Conservation (phyloP, 2,113 vertebrate species). For the Amblyopsis rosae region DNA sequence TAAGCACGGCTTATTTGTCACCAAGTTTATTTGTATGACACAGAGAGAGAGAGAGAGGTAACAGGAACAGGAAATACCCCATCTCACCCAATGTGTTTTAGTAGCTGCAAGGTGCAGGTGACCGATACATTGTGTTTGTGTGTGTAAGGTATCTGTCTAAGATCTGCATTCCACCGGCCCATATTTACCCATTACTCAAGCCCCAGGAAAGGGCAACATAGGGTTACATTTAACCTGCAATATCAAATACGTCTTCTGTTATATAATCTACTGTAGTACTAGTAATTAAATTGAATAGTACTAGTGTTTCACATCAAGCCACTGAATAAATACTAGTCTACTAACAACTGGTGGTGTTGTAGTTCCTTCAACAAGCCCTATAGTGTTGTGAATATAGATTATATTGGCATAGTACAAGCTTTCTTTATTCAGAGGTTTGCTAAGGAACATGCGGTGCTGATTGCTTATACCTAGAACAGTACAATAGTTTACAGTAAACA, state of each 20-base stretch:
- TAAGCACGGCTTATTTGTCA: slow-evolving; percentile 3
- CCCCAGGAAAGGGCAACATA: slow-evolving; percentile 21
- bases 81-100: slow-evolving; percentile 17
- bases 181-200: slow-evolving; percentile 24
- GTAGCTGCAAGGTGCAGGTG: slow-evolving; percentile 37
- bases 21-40: slow-evolving; percentile 26
- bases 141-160: slow-evolving; percentile 27
- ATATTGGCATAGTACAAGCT: too few relatives aligned
- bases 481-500: too few relatives aligned
- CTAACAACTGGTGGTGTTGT: too few relatives aligned
- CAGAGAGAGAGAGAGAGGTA: background rate
- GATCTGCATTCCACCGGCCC: slow-evolving; percentile 48
- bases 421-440: too few relatives aligned
- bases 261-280: too few relatives aligned
- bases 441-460: too few relatives aligned
- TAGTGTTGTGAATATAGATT: too few relatives aligned
- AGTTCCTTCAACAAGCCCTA: too few relatives aligned
- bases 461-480: too few relatives aligned
- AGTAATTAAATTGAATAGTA: too few relatives aligned
- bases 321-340: too few relatives aligned
- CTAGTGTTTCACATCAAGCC: too few relatives aligned
- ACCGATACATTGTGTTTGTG: slow-evolving; percentile 17
- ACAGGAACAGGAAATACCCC: slow-evolving; percentile 27
- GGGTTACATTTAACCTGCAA: background rate
- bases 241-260: background rate